Percentiles rank a stretch among this genome's conserved stretches.
Conservation (phyloP, 2,888 invertebrate species). For the Panzeria rudis region DNA sequence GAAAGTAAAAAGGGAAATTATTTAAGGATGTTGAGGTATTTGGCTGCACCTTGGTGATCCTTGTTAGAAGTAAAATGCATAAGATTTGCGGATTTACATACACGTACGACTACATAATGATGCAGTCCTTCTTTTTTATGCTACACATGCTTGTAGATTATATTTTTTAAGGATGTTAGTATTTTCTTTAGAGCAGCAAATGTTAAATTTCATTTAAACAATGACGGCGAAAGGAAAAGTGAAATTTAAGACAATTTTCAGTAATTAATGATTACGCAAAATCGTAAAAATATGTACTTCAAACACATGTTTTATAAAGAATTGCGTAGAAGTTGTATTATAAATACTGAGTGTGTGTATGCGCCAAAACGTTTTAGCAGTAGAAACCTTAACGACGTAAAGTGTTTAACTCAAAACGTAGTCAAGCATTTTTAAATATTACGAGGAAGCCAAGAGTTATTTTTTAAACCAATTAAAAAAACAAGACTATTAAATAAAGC, state of each 20-base stretch:
- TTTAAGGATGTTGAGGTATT: constrained; percentile 70
- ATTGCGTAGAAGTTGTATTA: background rate
- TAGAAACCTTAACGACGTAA: too few species aligned
- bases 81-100: constrained; percentile 66
- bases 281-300: background rate
- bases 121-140: background rate
- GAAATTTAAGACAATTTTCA: constrained; percentile 55
- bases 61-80: constrained; percentile 33
- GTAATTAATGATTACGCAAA: constrained; percentile 47
- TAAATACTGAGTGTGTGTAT: too few species aligned
- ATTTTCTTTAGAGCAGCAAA: constrained; percentile 29
- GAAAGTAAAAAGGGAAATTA: constrained; percentile 43
- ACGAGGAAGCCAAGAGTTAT: too few species aligned
- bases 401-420: too few species aligned
- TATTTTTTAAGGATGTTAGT: constrained; percentile 16
- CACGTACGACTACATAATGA: background rate
- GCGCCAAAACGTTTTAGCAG: background rate
- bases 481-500: too few species aligned
- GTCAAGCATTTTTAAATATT: too few species aligned
- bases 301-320: constrained; percentile 21
- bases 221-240: constrained; percentile 45
- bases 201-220: constrained; percentile 45
- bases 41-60: constrained; percentile 67
- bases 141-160: background rate
- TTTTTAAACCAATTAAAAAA: too few species aligned